Evolutionary conservation across 2,113 vertebrate species (phyloP).

Genomic region (Myotis lucifugus): DNA sequence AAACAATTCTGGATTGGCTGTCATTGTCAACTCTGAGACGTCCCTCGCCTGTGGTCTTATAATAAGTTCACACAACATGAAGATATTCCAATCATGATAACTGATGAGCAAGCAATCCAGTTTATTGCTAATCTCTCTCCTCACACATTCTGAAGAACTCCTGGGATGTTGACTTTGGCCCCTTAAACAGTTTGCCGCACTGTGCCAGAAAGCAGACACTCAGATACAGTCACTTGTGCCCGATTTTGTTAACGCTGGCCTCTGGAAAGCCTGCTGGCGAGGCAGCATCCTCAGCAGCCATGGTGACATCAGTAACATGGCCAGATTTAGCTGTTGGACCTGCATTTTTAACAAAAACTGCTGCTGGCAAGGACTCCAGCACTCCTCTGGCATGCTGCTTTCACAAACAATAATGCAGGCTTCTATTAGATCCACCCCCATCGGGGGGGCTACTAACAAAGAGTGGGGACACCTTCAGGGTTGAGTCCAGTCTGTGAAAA

Average conservation of each 20-base stretch:
- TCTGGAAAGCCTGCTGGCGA: background rate
- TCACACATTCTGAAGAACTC: background rate
- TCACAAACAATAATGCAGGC: background rate
- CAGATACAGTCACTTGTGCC: background rate
- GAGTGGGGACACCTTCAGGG: background rate
- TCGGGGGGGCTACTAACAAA: background rate
- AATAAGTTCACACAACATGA: background rate
- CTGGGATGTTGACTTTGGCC: background rate
- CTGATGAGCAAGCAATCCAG: background rate
- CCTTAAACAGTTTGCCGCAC: background rate
- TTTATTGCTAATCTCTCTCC: background rate
- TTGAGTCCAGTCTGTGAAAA: background rate
- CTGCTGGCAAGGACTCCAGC: background rate
- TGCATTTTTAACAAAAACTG: background rate
- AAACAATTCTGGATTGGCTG: background rate
- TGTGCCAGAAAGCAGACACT: background rate
- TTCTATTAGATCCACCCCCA: background rate
- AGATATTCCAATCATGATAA: slow-evolving; percentile 34
- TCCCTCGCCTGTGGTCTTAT: background rate
- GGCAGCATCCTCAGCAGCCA: background rate
- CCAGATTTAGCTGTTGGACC: background rate
- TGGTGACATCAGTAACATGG: background rate
- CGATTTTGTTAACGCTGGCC: background rate
- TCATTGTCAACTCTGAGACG: background rate
- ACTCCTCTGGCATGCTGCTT: background rate